phyloP scores from a whole-genome alignment of 2,888 invertebrate species.

The Dynastes grantii region DNA sequence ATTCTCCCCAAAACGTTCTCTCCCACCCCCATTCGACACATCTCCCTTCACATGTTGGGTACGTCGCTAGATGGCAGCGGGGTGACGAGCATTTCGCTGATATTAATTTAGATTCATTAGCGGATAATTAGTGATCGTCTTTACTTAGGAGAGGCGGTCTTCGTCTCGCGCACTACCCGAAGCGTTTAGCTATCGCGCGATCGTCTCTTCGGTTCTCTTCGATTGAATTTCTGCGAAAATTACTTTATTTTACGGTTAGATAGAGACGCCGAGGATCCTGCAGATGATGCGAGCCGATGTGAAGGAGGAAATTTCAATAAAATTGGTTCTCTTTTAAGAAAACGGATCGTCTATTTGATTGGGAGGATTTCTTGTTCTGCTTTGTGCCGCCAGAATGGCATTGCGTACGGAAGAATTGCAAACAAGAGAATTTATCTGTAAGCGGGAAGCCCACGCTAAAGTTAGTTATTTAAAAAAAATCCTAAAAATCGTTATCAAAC shows the following conservation, averaged over 20 bases:
- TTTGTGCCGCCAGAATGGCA: too few relatives aligned
- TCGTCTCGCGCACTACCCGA: background rate
- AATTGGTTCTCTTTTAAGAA: too few relatives aligned
- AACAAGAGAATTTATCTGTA: too few relatives aligned
- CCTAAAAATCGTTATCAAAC: too few relatives aligned
- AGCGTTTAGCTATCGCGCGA: background rate
- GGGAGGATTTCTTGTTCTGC: too few relatives aligned
- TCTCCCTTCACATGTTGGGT: slow-evolving; percentile 52
- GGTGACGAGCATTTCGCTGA: slow-evolving; percentile 58
- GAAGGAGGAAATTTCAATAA: too few relatives aligned
- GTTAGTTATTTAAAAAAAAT: too few relatives aligned
- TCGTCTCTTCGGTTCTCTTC: background rate
- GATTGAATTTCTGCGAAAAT: slow-evolving; percentile 9
- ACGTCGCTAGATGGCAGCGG: slow-evolving; percentile 52
- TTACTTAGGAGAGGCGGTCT: slow-evolving; percentile 43
- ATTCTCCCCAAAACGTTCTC: slow-evolving; percentile 37
- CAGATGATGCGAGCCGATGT: too few relatives aligned
- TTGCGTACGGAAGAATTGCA: too few relatives aligned
- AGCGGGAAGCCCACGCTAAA: too few relatives aligned
- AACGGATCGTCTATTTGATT: too few relatives aligned
- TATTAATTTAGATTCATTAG: slow-evolving; percentile 60
- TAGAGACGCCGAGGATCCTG: background rate
- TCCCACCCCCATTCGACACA: background rate
- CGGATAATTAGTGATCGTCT: slow-evolving; percentile 49
- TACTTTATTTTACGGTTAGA: slow-evolving; percentile 2